Percentiles rank a stretch among this genome's conserved stretches.
Evolutionary conservation across 2,888 invertebrate species (phyloP).

Genomic region (Lochmaea crataegi): DNA sequence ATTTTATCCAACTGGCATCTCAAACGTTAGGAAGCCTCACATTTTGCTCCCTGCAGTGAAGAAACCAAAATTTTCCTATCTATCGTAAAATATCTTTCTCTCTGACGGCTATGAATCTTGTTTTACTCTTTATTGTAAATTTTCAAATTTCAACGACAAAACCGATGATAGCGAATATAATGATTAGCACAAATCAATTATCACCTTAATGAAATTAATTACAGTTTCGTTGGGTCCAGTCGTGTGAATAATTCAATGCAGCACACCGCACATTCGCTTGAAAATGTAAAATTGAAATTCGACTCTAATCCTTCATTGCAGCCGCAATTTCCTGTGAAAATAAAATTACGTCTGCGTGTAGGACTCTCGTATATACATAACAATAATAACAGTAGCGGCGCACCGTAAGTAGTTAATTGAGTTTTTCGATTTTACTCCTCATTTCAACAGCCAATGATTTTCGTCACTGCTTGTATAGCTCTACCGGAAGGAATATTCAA

Average conservation of each 20-base stretch:
- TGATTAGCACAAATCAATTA: not conserved
- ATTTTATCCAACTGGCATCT: no score
- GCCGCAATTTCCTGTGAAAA: constrained; percentile 16
- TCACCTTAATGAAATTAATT: not conserved
- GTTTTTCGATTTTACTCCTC: no score
- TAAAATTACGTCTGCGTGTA: constrained; percentile 7
- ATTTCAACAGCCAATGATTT: no score
- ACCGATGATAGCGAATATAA: not conserved
- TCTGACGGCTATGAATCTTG: no score
- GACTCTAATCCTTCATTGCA: constrained; percentile 6
- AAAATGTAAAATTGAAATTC: constrained; percentile 5
- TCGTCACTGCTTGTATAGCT: no score
- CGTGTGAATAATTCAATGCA: constrained; percentile 14
- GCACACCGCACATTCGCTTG: not conserved
- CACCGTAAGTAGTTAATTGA: not conserved
- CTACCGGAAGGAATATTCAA: no score
- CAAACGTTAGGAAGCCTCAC: no score
- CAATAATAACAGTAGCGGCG: not conserved
- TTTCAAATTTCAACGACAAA: no score
- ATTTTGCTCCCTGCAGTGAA: no score
- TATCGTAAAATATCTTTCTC: no score
- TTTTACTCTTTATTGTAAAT: no score
- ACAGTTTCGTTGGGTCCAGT: constrained; percentile 1
- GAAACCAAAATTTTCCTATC: no score
- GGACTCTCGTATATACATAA: not conserved